These are phyloP conservation scores for Peromyscus eremicus DNA, from an alignment of 2,797 vertebrate genomes.

Conservation along the genomic window DNA sequence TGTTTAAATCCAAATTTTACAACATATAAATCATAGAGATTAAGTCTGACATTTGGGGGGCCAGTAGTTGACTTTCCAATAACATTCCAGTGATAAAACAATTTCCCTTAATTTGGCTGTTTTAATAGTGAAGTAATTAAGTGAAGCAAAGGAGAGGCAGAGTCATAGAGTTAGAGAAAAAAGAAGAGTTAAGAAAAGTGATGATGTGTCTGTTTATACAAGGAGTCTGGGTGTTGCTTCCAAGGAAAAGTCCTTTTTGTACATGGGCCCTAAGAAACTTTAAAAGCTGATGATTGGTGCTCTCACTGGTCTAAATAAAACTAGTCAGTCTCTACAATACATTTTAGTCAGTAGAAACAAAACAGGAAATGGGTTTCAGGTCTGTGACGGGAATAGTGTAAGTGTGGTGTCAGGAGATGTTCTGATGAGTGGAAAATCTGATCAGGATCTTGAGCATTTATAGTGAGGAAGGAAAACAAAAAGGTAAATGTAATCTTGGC, in stretches of 20 bases:
- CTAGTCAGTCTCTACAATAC: neutral
- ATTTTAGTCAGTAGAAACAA: neutral
- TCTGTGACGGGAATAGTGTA: neutral
- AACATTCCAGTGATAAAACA: neutral
- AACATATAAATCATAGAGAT: neutral
- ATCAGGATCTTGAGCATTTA: neutral
- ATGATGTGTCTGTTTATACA: neutral
- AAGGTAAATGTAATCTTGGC: neutral
- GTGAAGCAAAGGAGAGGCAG: neutral
- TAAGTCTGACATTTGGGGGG: neutral
- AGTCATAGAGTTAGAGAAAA: neutral
- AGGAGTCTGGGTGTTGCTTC: neutral
- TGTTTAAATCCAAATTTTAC: constrained; percentile 11
- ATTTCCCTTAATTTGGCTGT: neutral
- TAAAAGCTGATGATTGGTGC: neutral
- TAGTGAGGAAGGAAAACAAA: neutral
- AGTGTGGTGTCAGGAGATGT: neutral
- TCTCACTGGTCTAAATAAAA: neutral
- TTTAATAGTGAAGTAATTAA: neutral
- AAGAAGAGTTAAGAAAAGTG: neutral
- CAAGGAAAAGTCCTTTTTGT: neutral
- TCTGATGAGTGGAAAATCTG: neutral
- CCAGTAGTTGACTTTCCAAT: neutral
- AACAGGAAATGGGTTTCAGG: neutral
- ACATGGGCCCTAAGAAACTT: neutral